Evolutionary conservation across 2,888 invertebrate species (phyloP), one percentile per base, ranked within the genome.

Genomic region (Clistopyga incitator): DNA sequence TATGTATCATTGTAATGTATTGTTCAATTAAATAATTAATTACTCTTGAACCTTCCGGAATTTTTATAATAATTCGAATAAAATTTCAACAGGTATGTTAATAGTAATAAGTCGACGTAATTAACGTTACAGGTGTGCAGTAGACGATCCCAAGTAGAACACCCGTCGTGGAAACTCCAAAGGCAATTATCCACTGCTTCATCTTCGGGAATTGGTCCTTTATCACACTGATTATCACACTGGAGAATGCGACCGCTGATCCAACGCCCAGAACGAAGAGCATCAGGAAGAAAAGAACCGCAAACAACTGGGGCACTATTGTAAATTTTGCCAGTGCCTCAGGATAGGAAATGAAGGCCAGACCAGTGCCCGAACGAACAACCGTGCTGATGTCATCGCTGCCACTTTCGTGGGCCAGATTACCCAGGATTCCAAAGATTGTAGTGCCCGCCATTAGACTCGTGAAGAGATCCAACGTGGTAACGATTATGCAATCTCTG

Each of bases 301-400:
- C 83, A 75, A 91, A 91, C 0, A 91, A 56, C 95, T 97, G 97
- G 0, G 97, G 97, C 10, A 96, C 95, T n/a, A 94, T 93, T 38
- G 95, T 94, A 85, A 97, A 97, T 89, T 97, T 96, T 0, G 97
- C 95, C 75, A 97, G 95, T 1, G 97, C 97, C 90, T 97, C 97
- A 0, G 97, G 97, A 92, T 97, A 97, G 0, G 97, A 97, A 70
- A 98, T 95, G 90, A 98, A 98, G 0, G 97, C 97, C 78, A 98
- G 93, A 0, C 97, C 97, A 0, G 97, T 96, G 3, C 97, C 97
- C 45, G 96, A 96, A n/a, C 96, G 96, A 0, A 97, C 95, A 0
- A 97, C 96, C 0, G 95, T 93, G 0, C 93, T 90, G 2, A 97
- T 95, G 6, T 96, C 95, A 29, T 94, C 94, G 8, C 93, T 93